These are phyloP conservation scores for Drosophila borborema DNA, from an alignment of 2,888 invertebrate species.

Conservation along the genomic window DNA sequence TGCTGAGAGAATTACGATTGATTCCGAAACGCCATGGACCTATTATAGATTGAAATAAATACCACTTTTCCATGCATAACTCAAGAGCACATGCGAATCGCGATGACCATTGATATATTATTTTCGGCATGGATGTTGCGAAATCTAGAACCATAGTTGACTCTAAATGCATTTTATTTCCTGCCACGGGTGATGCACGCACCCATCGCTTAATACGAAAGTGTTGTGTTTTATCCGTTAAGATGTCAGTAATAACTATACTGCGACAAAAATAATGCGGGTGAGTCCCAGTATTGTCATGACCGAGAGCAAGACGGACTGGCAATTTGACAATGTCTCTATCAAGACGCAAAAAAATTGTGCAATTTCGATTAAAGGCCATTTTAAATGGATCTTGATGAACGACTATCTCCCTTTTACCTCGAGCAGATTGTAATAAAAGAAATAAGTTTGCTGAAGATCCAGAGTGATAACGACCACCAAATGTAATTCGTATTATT, in stretches of 20 bases:
- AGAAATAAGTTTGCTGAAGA: conserved; percentile 49
- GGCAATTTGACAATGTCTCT: conserved; percentile 32
- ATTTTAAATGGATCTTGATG: conserved; percentile 30
- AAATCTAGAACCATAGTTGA: neutral
- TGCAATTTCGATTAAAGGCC: conserved; percentile 40
- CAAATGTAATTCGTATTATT: conserved; percentile 41
- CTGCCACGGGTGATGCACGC: neutral
- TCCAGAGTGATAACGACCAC: conserved; percentile 43
- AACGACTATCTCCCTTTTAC: conserved; percentile 17
- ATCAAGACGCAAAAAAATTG: conserved; percentile 31
- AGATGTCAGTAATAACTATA: conserved; percentile 30
- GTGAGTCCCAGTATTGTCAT: conserved; percentile 48
- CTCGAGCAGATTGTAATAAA: conserved; percentile 14
- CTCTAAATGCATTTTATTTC: conserved; percentile 1
- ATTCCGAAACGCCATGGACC: conserved; percentile 50
- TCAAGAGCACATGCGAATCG: conserved; percentile 42
- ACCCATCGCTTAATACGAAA: conserved; percentile 39
- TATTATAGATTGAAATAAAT: conserved; percentile 48
- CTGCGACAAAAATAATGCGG: conserved; percentile 44
- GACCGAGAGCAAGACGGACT: conserved; percentile 21
- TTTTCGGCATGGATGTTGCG: conserved; percentile 1
- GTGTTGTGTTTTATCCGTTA: conserved; percentile 26
- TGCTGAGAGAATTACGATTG: neutral
- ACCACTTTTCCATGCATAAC: conserved; percentile 42
- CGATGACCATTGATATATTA: conserved; percentile 13